A percentile compares a stretch with the other conserved stretches of the same genome.
Evolutionary conservation across 1,140 invertebrate genomes (phyloP).

Genomic region (Drosophila parabipectinata): DNA sequence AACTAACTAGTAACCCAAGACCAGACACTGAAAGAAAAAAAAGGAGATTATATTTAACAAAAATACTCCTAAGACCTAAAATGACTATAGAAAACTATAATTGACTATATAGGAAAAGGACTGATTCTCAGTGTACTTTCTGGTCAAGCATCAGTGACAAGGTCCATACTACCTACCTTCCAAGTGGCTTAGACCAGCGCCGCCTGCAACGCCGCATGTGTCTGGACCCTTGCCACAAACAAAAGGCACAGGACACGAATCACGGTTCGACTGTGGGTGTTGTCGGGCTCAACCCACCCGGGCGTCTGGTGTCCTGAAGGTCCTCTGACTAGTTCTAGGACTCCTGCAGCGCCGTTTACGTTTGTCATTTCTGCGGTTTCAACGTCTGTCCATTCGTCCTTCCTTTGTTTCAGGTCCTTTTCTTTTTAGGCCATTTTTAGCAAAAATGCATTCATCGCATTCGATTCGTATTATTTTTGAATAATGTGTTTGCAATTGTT

Average conservation of each 20-base stretch:
- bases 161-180: constrained; percentile 37
- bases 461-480: constrained; percentile 67
- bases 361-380: constrained; percentile 77
- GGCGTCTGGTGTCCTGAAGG: constrained; percentile 19
- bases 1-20: constrained; percentile 55
- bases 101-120: background rate
- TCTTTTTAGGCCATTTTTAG: constrained; percentile 22
- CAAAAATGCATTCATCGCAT: constrained; percentile 32
- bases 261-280: constrained; percentile 64
- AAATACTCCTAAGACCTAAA: background rate
- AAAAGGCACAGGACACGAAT: constrained; percentile 44
- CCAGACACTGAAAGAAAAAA: constrained; percentile 12
- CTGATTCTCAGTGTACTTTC: constrained; percentile 2
- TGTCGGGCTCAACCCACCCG: constrained; percentile 68
- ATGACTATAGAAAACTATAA: no score
- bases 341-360: constrained; percentile 71
- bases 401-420: constrained; percentile 43
- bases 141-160: constrained; percentile 67
- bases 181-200: constrained; percentile 59
- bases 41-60: background rate
- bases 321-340: constrained; percentile 16
- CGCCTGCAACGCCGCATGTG: constrained; percentile 77
- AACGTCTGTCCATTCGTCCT: constrained; percentile 19
- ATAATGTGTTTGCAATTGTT: constrained; percentile 60
- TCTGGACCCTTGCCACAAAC: constrained; percentile 34